phyloP scores from a whole-genome alignment of 2,797 vertebrate genomes.

The Eupleurogrammus muticus region DNA sequence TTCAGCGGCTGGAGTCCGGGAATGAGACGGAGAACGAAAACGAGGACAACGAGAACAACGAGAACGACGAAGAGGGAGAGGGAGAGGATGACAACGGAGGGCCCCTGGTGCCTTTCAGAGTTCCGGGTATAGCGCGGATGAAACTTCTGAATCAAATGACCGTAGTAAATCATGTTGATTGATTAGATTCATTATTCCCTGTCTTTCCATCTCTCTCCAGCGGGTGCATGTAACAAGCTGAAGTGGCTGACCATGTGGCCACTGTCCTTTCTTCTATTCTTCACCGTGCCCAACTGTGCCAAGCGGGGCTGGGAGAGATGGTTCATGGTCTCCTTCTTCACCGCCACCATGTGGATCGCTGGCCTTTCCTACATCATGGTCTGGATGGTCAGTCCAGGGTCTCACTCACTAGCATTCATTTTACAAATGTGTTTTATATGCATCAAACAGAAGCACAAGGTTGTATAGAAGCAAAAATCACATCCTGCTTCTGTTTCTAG shows the following conservation, averaged over 20 bases:
- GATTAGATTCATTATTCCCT: not conserved
- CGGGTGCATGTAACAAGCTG: slow-evolving; percentile 85
- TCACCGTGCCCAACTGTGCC: slow-evolving; percentile 94
- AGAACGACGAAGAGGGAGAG: slow-evolving; percentile 85
- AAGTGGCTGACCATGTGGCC: slow-evolving; percentile 94
- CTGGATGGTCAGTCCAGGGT: slow-evolving; percentile 90
- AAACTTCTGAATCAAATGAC: not conserved
- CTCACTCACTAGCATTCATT: not conserved
- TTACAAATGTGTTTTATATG: too few species aligned
- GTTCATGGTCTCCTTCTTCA: slow-evolving; percentile 93
- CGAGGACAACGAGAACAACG: slow-evolving; percentile 90
- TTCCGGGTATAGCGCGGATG: slow-evolving; percentile 81
- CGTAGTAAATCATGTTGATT: not conserved
- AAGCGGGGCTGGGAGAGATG: slow-evolving; percentile 92
- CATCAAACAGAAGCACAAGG: too few species aligned
- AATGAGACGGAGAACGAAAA: slow-evolving; percentile 89
- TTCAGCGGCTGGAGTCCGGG: slow-evolving; percentile 76
- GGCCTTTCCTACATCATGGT: slow-evolving; percentile 97
- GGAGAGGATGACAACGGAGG: slow-evolving; percentile 84
- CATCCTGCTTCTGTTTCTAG: too few species aligned
- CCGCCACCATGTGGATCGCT: slow-evolving; percentile 94
- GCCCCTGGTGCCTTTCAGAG: slow-evolving; percentile 89
- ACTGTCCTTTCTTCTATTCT: slow-evolving; percentile 90
- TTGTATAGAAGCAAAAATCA: too few species aligned
- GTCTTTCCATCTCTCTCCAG: slow-evolving; percentile 66